A percentile compares a stretch with the other conserved stretches of the same genome.
These are phyloP conservation scores for Hymenochirus boettgeri DNA, from an alignment of 2,113 vertebrate genomes.

Conservation along the genomic window DNA sequence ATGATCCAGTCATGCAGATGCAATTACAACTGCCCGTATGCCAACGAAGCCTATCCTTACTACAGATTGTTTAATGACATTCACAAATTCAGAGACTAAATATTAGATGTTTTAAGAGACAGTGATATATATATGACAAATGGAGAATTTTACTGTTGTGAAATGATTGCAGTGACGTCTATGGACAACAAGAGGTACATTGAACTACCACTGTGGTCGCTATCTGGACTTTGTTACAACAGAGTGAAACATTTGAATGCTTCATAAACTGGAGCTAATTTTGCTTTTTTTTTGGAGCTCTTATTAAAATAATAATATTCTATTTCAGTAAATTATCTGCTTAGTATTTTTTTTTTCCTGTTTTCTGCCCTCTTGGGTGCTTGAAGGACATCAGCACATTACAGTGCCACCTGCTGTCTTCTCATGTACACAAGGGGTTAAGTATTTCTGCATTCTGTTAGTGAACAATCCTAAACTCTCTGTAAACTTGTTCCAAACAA, in stretches of 20 bases:
- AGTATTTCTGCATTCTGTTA: slow-evolving; percentile 40
- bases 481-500: slow-evolving; percentile 51
- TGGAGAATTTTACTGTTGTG: slow-evolving; percentile 50
- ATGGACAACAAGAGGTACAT: slow-evolving; percentile 55
- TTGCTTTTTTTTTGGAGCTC: slow-evolving; percentile 97
- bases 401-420: slow-evolving; percentile 5
- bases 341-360: slow-evolving; percentile 49
- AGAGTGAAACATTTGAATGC: slow-evolving; percentile 72
- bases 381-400: background rate
- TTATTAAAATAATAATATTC: slow-evolving; percentile 71
- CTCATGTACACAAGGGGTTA: slow-evolving; percentile 44
- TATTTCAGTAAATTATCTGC: slow-evolving; percentile 75
- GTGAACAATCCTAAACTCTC: slow-evolving; percentile 39
- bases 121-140: slow-evolving; percentile 31
- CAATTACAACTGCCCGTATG: slow-evolving; percentile 85
- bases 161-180: slow-evolving; percentile 58
- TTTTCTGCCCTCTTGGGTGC: background rate
- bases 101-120: background rate
- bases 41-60: slow-evolving; percentile 84
- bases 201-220: slow-evolving; percentile 71
- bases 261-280: slow-evolving; percentile 93
- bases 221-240: slow-evolving; percentile 76
- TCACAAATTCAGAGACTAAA: slow-evolving; percentile 96
- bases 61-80: slow-evolving; percentile 96
- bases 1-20: slow-evolving; percentile 97